Evolutionary conservation across 2,888 invertebrate genomes (phyloP).

Genomic region (Polymixis flavicincta): DNA sequence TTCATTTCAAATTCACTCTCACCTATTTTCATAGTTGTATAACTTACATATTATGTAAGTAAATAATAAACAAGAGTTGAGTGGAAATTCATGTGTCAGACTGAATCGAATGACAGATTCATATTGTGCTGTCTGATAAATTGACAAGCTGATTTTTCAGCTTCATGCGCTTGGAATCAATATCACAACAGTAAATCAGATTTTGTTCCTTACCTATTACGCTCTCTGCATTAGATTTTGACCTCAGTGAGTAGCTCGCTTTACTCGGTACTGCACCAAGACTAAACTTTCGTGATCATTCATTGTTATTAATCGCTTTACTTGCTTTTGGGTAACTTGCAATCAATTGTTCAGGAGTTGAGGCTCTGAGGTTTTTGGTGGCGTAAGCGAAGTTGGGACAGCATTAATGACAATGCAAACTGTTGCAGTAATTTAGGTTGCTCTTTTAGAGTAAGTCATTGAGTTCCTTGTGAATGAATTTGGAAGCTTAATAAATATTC

Average conservation of each 20-base stretch:
- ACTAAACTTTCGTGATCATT: conserved; percentile 33
- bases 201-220: not conserved
- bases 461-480: not conserved
- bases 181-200: not conserved
- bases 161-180: too few relatives aligned
- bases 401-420: too few relatives aligned
- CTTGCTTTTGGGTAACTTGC: conserved; percentile 29
- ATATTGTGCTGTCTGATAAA: not conserved
- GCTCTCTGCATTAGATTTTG: not conserved
- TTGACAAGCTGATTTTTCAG: not conserved
- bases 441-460: not conserved
- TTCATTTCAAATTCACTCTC: too few relatives aligned
- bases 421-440: conserved; percentile 6
- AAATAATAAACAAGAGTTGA: not conserved
- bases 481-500: too few relatives aligned
- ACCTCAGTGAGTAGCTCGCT: not conserved
- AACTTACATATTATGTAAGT: too few relatives aligned
- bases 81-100: not conserved
- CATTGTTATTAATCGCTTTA: conserved; percentile 45
- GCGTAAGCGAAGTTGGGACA: conserved; percentile 8
- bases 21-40: too few relatives aligned
- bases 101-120: not conserved
- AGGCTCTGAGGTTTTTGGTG: conserved; percentile 4
- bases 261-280: conserved; percentile 12
- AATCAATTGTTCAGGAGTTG: conserved; percentile 32